Conservation (phyloP, 2,888 invertebrate genomes). For the Drosophila leonis region DNA sequence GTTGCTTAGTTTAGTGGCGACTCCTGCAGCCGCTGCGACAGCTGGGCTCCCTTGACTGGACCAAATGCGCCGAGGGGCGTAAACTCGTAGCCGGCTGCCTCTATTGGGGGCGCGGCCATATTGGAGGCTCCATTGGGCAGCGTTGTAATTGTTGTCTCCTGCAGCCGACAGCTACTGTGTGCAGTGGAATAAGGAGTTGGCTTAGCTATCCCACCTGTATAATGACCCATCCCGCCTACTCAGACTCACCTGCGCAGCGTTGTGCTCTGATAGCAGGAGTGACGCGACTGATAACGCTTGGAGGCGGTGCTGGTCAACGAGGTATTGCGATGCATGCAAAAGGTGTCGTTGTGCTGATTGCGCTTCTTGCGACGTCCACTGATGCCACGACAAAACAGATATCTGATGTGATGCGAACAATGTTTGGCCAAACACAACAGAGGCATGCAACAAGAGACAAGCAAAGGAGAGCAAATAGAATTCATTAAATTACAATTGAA, state of each 20-base stretch:
- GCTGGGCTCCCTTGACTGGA: conserved; percentile 44
- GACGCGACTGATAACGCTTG: conserved; percentile 83
- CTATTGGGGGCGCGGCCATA: conserved; percentile 38
- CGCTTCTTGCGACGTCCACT: conserved; percentile 80
- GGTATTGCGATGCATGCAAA: conserved; percentile 84
- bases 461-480: conserved; percentile 12
- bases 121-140: conserved; percentile 74
- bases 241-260: conserved; percentile 81
- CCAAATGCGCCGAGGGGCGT: conserved; percentile 57
- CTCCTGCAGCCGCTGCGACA: conserved; percentile 52
- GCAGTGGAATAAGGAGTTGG: background rate
- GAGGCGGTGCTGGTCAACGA: conserved; percentile 85
- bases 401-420: conserved; percentile 67
- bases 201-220: background rate
- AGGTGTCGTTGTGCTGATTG: conserved; percentile 78
- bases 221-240: background rate
- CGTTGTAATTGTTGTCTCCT: conserved; percentile 82
- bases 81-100: conserved; percentile 53
- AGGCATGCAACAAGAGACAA: conserved; percentile 13
- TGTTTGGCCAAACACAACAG: conserved; percentile 9
- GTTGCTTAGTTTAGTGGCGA: conserved; percentile 55
- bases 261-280: conserved; percentile 84
- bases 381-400: conserved; percentile 82
- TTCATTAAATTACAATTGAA: background rate
- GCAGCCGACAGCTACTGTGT: conserved; percentile 73